Conservation (phyloP, 2,888 invertebrate genomes). For the Pyralis farinalis region DNA sequence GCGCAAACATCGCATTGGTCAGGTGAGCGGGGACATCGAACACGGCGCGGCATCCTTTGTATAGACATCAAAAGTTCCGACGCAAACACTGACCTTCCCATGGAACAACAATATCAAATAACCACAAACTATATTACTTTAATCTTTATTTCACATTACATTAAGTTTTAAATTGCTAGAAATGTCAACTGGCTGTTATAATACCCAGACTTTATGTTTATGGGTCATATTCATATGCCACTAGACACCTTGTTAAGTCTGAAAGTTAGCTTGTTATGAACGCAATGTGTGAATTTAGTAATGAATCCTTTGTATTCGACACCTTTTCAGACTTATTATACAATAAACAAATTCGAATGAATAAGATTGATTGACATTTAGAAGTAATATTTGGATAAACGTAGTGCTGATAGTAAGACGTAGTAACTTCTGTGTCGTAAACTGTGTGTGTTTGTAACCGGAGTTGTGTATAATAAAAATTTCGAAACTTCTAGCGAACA, state of each 20-base stretch:
- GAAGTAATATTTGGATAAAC: no score
- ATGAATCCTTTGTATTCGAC: slow-evolving; percentile 22
- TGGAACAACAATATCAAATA: slow-evolving; percentile 24
- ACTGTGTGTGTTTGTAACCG: no score
- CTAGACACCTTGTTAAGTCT: slow-evolving; percentile 72
- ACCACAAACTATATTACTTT: slow-evolving; percentile 12
- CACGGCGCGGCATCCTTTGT: slow-evolving; percentile 74
- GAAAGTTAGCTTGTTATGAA: slow-evolving; percentile 51
- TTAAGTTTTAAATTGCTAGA: slow-evolving; percentile 11
- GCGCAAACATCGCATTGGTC: slow-evolving; percentile 63
- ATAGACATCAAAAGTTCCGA: slow-evolving; percentile 68
- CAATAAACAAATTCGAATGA: no score
- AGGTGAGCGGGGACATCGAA: slow-evolving; percentile 73
- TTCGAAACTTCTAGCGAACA: no score
- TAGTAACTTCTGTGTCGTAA: no score
- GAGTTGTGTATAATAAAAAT: no score
- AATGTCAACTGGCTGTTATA: slow-evolving; percentile 19
- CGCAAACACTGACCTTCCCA: slow-evolving; percentile 46
- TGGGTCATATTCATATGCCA: slow-evolving; percentile 41
- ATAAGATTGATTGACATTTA: neutral
- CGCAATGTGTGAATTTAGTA: slow-evolving; percentile 37
- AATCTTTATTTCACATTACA: slow-evolving; percentile 8
- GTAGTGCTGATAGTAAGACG: no score
- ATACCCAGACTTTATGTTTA: slow-evolving; percentile 21
- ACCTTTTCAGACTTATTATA: neutral